phyloP scores from a whole-genome alignment of 2,797 vertebrate species.

The Simalia tracyae region DNA sequence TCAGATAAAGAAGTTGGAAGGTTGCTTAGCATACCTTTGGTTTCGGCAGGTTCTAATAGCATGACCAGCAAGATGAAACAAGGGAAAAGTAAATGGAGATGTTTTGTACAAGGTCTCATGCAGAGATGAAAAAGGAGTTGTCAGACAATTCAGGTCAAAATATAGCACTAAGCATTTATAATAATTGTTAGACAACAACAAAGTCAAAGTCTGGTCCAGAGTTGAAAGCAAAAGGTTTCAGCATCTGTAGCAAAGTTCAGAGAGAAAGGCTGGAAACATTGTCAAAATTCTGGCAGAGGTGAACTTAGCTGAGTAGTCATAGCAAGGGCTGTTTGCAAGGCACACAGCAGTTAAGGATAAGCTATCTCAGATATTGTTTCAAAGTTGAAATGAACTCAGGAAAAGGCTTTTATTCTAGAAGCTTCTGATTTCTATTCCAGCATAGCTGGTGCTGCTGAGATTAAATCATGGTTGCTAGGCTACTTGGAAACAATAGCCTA shows the following conservation, averaged over 20 bases:
- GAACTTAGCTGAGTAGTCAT: neutral
- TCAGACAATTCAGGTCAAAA: neutral
- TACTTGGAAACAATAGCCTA: neutral
- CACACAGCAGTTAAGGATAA: neutral
- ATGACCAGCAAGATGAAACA: neutral
- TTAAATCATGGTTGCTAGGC: neutral
- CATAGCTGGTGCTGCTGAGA: neutral
- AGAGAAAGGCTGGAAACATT: neutral
- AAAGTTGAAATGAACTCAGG: neutral
- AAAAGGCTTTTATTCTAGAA: neutral
- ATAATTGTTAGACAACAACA: neutral
- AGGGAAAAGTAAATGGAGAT: neutral
- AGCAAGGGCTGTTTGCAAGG: neutral
- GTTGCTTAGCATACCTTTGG: neutral
- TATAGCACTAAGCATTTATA: neutral
- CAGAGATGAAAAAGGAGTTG: neutral
- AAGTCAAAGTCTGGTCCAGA: neutral
- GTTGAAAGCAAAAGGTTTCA: neutral
- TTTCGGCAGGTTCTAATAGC: neutral
- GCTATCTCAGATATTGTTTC: neutral
- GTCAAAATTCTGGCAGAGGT: neutral
- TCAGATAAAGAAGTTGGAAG: neutral
- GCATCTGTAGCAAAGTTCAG: neutral
- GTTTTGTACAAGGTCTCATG: neutral
- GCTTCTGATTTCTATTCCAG: neutral